Conservation (phyloP, 2,888 invertebrate species). For the Diogma glabrata region DNA sequence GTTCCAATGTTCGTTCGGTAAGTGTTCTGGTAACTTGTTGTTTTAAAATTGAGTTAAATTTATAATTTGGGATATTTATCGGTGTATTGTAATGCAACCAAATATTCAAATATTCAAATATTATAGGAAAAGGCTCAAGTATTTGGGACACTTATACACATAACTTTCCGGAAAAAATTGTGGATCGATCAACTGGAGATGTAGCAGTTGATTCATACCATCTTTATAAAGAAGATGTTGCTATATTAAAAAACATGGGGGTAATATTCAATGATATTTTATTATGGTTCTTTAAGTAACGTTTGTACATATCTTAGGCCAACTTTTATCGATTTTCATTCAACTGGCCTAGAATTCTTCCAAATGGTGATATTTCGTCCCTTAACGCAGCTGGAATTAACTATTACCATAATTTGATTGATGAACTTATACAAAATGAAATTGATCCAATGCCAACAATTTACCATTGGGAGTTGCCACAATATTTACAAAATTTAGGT, state of each 20-base stretch:
- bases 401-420: slow-evolving; percentile 33
- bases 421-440: slow-evolving; percentile 45
- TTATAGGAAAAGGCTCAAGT: slow-evolving; percentile 35
- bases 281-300: too few relatives aligned
- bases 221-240: slow-evolving; percentile 41
- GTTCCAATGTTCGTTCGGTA: too few relatives aligned
- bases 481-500: slow-evolving; percentile 42
- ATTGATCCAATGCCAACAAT: slow-evolving; percentile 49
- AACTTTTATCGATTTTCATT: slow-evolving; percentile 1
- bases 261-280: too few relatives aligned
- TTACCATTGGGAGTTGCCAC: slow-evolving; percentile 44
- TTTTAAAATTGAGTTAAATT: too few relatives aligned
- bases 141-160: slow-evolving; percentile 35
- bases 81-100: too few relatives aligned
- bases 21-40: too few relatives aligned
- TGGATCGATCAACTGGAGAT: slow-evolving; percentile 38
- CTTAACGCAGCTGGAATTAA: slow-evolving; percentile 44
- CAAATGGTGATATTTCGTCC: slow-evolving; percentile 41
- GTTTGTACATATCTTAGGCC: too few relatives aligned
- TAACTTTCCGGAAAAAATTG: slow-evolving; percentile 24
- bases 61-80: too few relatives aligned
- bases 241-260: slow-evolving; percentile 38
- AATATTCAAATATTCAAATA: too few relatives aligned
- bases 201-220: slow-evolving; percentile 46
- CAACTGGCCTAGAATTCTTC: slow-evolving; percentile 39